Conservation (phyloP, 1,140 invertebrate genomes). For the Drosophila pachea region DNA sequence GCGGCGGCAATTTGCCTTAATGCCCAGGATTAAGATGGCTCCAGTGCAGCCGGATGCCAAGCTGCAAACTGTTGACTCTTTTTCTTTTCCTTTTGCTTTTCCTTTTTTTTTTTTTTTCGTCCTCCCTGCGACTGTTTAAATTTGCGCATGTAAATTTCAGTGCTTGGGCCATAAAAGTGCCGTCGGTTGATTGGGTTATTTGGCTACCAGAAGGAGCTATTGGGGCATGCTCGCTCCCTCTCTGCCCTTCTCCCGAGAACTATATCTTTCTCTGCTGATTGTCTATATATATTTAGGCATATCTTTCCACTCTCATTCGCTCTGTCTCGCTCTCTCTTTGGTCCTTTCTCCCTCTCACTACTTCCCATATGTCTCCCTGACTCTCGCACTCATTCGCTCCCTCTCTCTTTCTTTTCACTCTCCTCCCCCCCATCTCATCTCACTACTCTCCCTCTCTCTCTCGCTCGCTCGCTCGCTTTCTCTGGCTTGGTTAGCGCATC, state of each 20-base stretch:
- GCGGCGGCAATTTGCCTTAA: conserved; percentile 71
- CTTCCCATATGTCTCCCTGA: no score
- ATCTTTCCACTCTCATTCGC: no score
- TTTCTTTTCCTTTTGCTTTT: conserved; percentile 18
- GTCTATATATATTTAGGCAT: no score
- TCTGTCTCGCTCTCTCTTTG: no score
- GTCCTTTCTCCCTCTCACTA: no score
- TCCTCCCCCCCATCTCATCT: no score
- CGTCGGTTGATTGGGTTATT: conserved; percentile 27
- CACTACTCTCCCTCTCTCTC: background rate
- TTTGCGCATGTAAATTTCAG: conserved; percentile 69
- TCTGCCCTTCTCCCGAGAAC: no score
- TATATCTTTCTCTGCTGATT: no score
- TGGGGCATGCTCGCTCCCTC: no score
- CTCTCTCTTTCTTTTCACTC: no score
- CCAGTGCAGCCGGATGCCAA: conserved; percentile 43
- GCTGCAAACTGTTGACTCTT: conserved; percentile 72
- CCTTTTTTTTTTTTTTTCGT: conserved; percentile 27
- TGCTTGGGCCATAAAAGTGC: conserved; percentile 17
- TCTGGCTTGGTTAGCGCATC: conserved; percentile 7
- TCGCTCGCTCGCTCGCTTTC: background rate
- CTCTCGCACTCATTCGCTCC: no score
- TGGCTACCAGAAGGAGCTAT: conserved; percentile 1
- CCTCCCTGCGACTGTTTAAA: conserved; percentile 47
- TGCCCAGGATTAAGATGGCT: conserved; percentile 66